Percentiles rank a stretch among this genome's conserved stretches.
Conservation (phyloP, 2,888 invertebrate genomes). For the Baronia brevicornis region DNA sequence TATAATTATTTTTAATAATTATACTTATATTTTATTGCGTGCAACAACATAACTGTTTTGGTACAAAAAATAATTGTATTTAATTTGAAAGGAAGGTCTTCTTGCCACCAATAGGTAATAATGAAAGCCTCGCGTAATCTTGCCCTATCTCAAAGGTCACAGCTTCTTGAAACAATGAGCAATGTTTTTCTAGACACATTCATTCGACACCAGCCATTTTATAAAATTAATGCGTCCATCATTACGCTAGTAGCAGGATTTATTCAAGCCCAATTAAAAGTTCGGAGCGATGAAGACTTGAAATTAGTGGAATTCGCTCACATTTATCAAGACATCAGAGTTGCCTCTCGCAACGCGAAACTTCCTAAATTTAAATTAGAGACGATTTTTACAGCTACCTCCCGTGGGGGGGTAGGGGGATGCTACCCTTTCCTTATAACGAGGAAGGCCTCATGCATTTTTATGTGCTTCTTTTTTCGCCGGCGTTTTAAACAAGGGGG, state of each 20-base stretch:
- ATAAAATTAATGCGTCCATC: constrained; percentile 65
- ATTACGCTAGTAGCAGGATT: constrained; percentile 57
- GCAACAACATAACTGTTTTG: too few relatives aligned
- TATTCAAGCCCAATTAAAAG: constrained; percentile 73
- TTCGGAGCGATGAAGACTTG: constrained; percentile 63
- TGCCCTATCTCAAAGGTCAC: constrained; percentile 23
- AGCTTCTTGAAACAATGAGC: constrained; percentile 55
- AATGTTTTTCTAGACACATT: constrained; percentile 63
- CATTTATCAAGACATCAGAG: constrained; percentile 76
- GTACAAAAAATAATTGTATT: too few relatives aligned
- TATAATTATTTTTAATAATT: too few relatives aligned
- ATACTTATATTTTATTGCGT: too few relatives aligned
- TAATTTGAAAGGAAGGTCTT: constrained; percentile 4
- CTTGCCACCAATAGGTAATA: background rate
- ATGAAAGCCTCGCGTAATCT: constrained; percentile 18
- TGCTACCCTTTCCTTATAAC: constrained; percentile 77
- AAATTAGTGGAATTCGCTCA: constrained; percentile 71
- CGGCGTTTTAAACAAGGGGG: constrained; percentile 77
- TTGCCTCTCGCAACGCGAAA: constrained; percentile 68
- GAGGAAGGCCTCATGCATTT: constrained; percentile 78
- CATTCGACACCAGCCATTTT: constrained; percentile 51
- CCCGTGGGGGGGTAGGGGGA: constrained; percentile 55
- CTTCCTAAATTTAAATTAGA: constrained; percentile 77
- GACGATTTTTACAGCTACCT: constrained; percentile 76
- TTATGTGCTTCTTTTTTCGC: constrained; percentile 77